Evolutionary conservation across 2,113 vertebrate species (phyloP).

Genomic region (Myotis yumanensis): DNA sequence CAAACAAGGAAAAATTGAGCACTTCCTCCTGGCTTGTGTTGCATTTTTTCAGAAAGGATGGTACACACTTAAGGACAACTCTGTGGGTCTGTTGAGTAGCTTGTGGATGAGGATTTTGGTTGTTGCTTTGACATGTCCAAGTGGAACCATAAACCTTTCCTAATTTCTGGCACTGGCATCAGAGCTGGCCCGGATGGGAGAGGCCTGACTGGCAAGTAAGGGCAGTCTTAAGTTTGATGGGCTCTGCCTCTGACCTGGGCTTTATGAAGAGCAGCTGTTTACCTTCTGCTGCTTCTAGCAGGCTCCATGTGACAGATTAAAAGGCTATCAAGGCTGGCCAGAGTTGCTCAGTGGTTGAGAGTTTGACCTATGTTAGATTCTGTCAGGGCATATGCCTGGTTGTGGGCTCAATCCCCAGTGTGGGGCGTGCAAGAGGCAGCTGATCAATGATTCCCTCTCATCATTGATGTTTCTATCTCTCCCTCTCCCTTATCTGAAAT

Average conservation of each 20-base stretch:
- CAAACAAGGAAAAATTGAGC: not conserved
- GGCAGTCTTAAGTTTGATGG: not conserved
- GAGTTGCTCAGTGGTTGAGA: too few species aligned
- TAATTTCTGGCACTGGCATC: not conserved
- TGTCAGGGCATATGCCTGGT: too few species aligned
- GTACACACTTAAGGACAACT: not conserved
- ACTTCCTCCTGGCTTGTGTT: not conserved
- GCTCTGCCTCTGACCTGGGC: not conserved
- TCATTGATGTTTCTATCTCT: too few species aligned
- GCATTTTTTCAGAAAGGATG: not conserved
- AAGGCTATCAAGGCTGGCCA: constrained; percentile 23
- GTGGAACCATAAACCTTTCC: not conserved
- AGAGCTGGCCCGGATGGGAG: not conserved
- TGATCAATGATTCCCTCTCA: too few species aligned
- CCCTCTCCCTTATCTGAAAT: too few species aligned
- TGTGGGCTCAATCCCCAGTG: too few species aligned
- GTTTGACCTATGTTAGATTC: too few species aligned
- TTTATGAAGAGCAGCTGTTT: not conserved
- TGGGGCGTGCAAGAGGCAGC: too few species aligned
- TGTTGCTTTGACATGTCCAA: not conserved
- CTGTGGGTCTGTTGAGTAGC: not conserved
- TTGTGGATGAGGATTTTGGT: not conserved
- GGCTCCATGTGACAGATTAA: not conserved
- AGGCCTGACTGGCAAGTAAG: not conserved
- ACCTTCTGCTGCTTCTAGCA: not conserved